Base-by-base conservation (phyloP, 2,888 invertebrate species). In the Andricus quercusramuli region DNA sequence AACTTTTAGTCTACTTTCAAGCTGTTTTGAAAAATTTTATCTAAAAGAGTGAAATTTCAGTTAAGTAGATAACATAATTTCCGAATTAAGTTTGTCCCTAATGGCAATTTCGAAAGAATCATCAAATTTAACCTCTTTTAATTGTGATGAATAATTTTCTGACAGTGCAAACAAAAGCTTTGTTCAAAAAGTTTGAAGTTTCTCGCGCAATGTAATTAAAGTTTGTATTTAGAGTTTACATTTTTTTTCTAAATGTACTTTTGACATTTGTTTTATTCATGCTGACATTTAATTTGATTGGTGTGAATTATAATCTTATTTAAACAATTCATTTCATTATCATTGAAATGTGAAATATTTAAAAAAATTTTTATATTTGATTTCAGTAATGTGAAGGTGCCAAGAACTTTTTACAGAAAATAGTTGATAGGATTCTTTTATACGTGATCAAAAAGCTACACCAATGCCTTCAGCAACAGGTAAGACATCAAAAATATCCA, bases 381-480 rank as follows among this genome's bases (percentile, higher is more conserved):
- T 86, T 88, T 70, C 84, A 90, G 90, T 88, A 85, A 89, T 89
- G 90, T 90, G 89, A 89, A 86, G 78, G 81, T 85, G 82, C 83
- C 83, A 84, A 84, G 83, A 81, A 77, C 85, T 86, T 85, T 87
- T 84, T 86, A 85, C 78, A 86, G 82, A 78, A 85, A 78, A 84
- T 83, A 83, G 82, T 81, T 78, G 76, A 81, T 79, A 80, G 81
- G 79, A 82, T 81, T 82, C 59, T 83, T 85, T 86, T 80, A 83
- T 64, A 80, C 79, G 76, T 83, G 82, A 82, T 81, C 79, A 82
- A 37, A 70, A 64, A 37, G 56, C 15, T 66, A 81, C 29, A 84
- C 90, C 85, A 88, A 90, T 91, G 91, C 91, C 91, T 87, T 91
- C 91, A 82, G 91, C 90, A 83, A 91, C 90, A 86, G 90, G 91